A percentile compares a stretch with the other conserved stretches of the same genome.
Evolutionary conservation across 2,888 invertebrate species (phyloP).

Genomic region (Zele albiditarsus): DNA sequence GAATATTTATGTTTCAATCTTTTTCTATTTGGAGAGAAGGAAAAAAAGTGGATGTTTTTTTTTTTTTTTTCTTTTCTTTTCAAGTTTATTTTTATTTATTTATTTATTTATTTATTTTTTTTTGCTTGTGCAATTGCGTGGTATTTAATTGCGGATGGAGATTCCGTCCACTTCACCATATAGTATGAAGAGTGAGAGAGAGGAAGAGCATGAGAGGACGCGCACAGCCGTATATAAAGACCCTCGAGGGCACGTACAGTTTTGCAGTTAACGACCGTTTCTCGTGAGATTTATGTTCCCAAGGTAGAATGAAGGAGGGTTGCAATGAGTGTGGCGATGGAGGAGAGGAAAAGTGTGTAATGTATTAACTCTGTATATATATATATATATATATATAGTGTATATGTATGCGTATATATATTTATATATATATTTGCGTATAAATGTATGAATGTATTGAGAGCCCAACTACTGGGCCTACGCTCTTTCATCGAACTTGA

Average conservation of each 20-base stretch:
- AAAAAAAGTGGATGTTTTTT: no score
- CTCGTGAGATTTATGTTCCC: constrained; percentile 44
- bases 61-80: no score
- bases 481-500: constrained; percentile 14
- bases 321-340: constrained; percentile 1
- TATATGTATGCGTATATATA: constrained; percentile 12
- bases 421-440: neutral
- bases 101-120: neutral
- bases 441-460: constrained; percentile 5
- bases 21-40: no score
- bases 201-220: neutral
- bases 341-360: constrained; percentile 10
- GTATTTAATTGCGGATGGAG: constrained; percentile 23
- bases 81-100: neutral
- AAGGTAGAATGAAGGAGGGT: constrained; percentile 21
- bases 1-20: no score
- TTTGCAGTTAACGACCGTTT: constrained; percentile 45
- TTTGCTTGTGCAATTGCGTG: constrained; percentile 4
- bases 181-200: constrained; percentile 3
- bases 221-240: neutral
- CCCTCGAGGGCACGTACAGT: constrained; percentile 39
- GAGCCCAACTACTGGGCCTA: constrained; percentile 33
- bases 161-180: constrained; percentile 16
- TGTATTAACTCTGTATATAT: constrained; percentile 10
- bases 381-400: constrained; percentile 3